Evolutionary conservation across 2,888 invertebrate species (phyloP), one percentile per base, ranked within the genome.

Genomic region (Alitta virens): DNA sequence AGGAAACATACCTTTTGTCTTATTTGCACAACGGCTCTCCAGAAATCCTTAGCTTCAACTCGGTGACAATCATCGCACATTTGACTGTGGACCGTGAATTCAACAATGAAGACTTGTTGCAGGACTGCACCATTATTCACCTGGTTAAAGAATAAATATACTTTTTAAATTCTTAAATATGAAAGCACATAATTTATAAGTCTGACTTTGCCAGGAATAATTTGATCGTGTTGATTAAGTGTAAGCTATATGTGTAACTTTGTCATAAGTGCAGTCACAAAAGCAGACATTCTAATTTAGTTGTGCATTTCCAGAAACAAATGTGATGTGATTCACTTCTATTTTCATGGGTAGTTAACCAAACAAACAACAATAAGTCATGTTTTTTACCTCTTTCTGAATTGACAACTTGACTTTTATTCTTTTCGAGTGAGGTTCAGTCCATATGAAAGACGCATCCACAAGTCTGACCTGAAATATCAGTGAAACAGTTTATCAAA

Each of bases 41-140:
- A 99, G 79, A 89, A 99, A 83, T 99, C 91, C 81, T 99, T 95
- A 0, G 98, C 98, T 83, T 99, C 98, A 0, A 90, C 88, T 18
- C 96, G 88, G 81, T 98, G 97, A 81, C 99, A 99, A 63, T 95
- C 94, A 77, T 92, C 91, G 82, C 99, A 99, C 92, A 98, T 95
- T 82, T 96, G 95, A 84, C 91, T 89, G 74, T 89, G 89, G 0
- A 97, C 87, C 0, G 88, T 88, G 79, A 90, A 99, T 79, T 99
- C 98, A 1, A 99, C 94, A 46, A 96, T 86, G 79, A 98, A 97
- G 2, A 92, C 89, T 84, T 99, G 98, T 79, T 99, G 92, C 16
- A 98, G 84, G 9, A 94, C 87, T 1, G 95, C 90, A 51, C 93
- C 94, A 25, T 92, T 91, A 77, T 92, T 85, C 1, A 98, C 83